phyloP scores from a whole-genome alignment of 2,888 invertebrate genomes.

The Molorchus minor region DNA sequence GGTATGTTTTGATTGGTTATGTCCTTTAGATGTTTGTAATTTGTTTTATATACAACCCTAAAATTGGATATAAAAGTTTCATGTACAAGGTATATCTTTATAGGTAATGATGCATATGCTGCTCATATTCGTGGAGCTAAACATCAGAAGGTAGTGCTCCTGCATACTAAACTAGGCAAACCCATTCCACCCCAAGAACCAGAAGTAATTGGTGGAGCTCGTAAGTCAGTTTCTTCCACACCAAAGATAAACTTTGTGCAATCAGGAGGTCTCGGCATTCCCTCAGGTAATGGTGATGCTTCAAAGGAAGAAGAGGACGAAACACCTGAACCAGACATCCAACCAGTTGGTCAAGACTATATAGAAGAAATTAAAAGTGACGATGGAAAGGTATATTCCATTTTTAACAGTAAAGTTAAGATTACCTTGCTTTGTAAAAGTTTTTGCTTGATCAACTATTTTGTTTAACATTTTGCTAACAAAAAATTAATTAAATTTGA shows the following conservation, averaged over 20 bases:
- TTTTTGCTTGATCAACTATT: constrained; percentile 9
- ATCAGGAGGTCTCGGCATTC: constrained; percentile 75
- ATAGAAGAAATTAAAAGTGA: constrained; percentile 97
- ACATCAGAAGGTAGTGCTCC: constrained; percentile 96
- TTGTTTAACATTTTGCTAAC: background rate
- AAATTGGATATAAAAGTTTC: too few species aligned
- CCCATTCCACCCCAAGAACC: constrained; percentile 97
- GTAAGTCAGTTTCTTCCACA: constrained; percentile 69
- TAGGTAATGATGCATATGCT: constrained; percentile 97
- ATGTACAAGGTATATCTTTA: too few species aligned
- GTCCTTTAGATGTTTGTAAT: background rate
- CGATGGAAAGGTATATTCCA: constrained; percentile 75
- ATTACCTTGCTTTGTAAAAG: background rate
- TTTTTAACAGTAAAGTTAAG: background rate
- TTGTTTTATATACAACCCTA: too few species aligned
- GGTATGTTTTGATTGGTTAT: too few species aligned
- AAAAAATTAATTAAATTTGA: background rate
- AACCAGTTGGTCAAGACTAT: constrained; percentile 95
- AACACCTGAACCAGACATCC: constrained; percentile 80
- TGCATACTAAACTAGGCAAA: constrained; percentile 97
- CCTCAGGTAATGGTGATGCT: constrained; percentile 59
- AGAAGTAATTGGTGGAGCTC: constrained; percentile 75
- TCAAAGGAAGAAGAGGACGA: constrained; percentile 64
- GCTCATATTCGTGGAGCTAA: constrained; percentile 98
- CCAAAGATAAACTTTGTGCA: constrained; percentile 89